phyloP scores from a whole-genome alignment of 2,888 invertebrate genomes.

The Melanchra persicariae region DNA sequence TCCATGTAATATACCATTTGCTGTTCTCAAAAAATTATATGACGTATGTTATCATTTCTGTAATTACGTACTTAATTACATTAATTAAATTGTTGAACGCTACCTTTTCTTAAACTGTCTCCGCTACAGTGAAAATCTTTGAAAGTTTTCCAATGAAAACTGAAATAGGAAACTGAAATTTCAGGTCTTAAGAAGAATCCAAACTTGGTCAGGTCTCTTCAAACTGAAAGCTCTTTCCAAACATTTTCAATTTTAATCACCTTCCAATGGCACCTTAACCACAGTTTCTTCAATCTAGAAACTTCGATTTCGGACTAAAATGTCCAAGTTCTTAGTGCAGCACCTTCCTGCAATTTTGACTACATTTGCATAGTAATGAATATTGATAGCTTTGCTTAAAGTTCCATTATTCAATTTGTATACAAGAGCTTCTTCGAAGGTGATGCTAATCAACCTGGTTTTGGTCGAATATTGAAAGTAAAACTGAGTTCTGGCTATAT shows the following conservation, averaged over 20 bases:
- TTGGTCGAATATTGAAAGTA: background rate
- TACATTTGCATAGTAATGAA: conserved; percentile 44
- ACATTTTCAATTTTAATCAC: conserved; percentile 21
- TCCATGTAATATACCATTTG: no score
- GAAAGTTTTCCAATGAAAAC: background rate
- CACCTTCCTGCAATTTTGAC: conserved; percentile 23
- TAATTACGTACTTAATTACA: no score
- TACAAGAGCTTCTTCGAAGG: conserved; percentile 2
- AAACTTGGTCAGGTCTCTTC: background rate
- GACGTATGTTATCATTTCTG: no score
- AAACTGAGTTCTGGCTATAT: background rate
- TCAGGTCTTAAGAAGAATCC: conserved; percentile 1
- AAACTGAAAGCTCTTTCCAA: conserved; percentile 20
- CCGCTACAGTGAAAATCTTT: no score
- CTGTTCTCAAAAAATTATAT: no score
- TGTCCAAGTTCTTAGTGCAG: conserved; percentile 8
- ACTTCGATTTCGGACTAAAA: conserved; percentile 39
- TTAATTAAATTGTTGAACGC: background rate
- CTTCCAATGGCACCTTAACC: background rate
- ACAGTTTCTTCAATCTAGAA: conserved; percentile 9
- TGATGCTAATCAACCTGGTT: conserved; percentile 24
- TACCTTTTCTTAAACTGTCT: background rate
- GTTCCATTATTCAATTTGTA: conserved; percentile 38
- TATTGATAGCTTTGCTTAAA: conserved; percentile 22
- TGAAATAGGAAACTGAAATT: no score